Percentiles rank a stretch among this genome's conserved stretches.
phyloP scores from a whole-genome alignment of 2,113 vertebrate species.

The Actenoides hombroni region DNA sequence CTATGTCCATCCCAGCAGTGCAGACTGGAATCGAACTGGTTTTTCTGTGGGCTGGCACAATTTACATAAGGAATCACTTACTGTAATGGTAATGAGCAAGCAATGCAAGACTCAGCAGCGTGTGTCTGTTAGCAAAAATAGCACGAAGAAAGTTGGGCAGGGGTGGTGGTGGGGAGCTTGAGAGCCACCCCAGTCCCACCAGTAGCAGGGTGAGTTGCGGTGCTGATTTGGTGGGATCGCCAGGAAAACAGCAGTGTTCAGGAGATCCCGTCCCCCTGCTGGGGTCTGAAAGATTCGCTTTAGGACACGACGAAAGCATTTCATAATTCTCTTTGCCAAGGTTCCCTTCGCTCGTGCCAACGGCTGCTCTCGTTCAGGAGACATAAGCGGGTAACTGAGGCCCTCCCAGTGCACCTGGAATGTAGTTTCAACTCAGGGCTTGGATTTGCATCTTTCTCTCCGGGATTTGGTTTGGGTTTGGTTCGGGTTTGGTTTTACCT shows the following conservation, averaged over 20 bases:
- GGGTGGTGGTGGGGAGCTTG: not conserved
- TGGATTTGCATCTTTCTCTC: not conserved
- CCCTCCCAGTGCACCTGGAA: not conserved
- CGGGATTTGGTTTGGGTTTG: not conserved
- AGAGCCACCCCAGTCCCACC: not conserved
- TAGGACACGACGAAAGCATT: not conserved
- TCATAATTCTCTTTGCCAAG: not conserved
- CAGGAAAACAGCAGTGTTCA: not conserved
- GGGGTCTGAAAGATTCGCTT: not conserved
- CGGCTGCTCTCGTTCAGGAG: not conserved
- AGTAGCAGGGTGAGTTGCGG: not conserved
- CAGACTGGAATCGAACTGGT: constrained; percentile 39
- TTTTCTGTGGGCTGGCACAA: not conserved
- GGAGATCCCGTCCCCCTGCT: not conserved
- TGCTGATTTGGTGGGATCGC: not conserved
- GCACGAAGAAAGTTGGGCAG: not conserved
- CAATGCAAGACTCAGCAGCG: not conserved
- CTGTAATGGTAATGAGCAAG: not conserved
- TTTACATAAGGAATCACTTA: constrained; percentile 29
- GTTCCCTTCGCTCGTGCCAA: not conserved
- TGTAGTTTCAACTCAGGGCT: not conserved
- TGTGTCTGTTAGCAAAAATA: not conserved
- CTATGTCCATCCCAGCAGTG: not conserved
- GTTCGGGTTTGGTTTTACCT: not conserved
- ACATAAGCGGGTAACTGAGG: not conserved